phyloP scores from a whole-genome alignment of 2,797 vertebrate species.

The Echeneis naucrates region DNA sequence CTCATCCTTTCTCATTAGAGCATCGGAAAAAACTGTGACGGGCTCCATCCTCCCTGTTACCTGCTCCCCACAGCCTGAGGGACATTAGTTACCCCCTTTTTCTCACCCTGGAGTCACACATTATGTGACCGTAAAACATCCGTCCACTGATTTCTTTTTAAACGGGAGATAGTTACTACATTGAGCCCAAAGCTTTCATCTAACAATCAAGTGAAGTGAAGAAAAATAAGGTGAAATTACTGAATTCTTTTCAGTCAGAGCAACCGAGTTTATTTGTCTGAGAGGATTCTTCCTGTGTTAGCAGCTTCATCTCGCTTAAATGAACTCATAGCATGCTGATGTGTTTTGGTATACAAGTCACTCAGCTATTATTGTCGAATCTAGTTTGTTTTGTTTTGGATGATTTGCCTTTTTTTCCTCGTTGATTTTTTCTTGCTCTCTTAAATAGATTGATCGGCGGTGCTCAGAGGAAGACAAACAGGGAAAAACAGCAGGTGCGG shows the following conservation, averaged over 20 bases:
- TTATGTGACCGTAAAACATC: constrained; percentile 14
- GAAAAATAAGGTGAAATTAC: neutral
- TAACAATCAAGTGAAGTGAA: constrained; percentile 13
- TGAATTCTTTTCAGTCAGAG: constrained; percentile 1
- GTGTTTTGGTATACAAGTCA: neutral
- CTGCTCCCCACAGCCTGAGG: neutral
- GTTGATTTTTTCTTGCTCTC: neutral
- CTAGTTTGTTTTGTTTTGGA: neutral
- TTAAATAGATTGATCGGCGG: neutral
- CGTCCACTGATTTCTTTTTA: neutral
- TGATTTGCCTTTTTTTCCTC: neutral
- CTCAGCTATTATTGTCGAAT: neutral
- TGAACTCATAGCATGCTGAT: neutral
- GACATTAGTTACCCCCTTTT: neutral
- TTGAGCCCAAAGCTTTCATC: neutral
- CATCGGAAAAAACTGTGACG: constrained; percentile 4
- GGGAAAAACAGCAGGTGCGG: neutral
- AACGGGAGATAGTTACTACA: constrained; percentile 14
- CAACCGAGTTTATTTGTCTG: neutral
- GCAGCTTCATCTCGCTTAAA: neutral
- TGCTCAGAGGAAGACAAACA: neutral
- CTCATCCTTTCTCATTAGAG: neutral
- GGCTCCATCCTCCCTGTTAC: neutral
- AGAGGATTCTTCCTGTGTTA: neutral
- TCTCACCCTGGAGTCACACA: neutral